Conservation (phyloP, 2,113 vertebrate genomes). For the Rhea pennata region DNA sequence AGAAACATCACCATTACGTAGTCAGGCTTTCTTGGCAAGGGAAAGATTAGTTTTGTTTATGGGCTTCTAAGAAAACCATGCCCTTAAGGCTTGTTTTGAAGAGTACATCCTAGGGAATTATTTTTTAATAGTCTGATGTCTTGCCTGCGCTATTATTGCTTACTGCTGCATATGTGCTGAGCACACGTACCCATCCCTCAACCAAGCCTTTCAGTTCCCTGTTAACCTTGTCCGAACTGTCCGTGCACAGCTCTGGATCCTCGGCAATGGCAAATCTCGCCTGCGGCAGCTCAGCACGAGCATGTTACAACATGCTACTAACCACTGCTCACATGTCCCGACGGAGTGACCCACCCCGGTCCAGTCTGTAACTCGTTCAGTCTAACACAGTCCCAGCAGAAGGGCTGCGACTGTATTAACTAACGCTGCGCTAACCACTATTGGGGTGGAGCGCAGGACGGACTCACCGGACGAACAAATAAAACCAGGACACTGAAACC, state of each 20-base stretch:
- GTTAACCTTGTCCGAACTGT: not conserved
- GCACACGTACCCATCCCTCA: fast-evolving
- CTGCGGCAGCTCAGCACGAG: fast-evolving
- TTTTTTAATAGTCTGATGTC: not conserved
- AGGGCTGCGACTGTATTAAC: not conserved
- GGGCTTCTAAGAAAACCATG: not conserved
- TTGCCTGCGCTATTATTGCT: not conserved
- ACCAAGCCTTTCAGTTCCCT: fast-evolving
- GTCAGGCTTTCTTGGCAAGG: not conserved
- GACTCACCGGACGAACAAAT: not conserved
- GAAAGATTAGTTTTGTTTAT: not conserved
- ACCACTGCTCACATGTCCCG: not conserved
- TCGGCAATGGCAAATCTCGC: not conserved
- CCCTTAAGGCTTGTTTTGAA: not conserved
- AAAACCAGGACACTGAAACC: constrained; percentile 68
- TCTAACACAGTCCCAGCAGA: not conserved
- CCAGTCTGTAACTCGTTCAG: not conserved
- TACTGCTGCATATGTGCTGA: not conserved
- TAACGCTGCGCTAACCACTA: not conserved
- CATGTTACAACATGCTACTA: not conserved
- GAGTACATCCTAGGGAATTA: not conserved
- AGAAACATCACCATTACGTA: not conserved
- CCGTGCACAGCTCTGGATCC: not conserved
- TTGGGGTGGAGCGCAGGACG: not conserved
- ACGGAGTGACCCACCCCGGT: constrained; percentile 20